These are phyloP conservation scores for Poeciliopsis prolifica DNA, from an alignment of 2,113 vertebrate genomes.

Conservation along the genomic window DNA sequence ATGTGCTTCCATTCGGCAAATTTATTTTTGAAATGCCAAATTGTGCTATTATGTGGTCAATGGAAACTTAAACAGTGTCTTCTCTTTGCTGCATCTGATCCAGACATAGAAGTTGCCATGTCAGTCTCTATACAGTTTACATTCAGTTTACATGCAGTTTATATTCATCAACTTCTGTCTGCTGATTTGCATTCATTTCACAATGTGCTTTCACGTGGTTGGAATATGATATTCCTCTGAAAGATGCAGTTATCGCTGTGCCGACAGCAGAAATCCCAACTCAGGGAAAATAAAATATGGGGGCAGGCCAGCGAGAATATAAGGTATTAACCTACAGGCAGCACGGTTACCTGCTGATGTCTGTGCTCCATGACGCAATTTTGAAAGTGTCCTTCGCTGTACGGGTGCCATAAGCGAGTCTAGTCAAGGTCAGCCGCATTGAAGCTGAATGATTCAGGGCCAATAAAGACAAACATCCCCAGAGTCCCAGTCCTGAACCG, in stretches of 20 bases:
- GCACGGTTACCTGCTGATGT: slow-evolving; percentile 11
- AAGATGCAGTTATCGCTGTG: slow-evolving; percentile 28
- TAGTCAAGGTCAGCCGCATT: slow-evolving; percentile 53
- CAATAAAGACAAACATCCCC: slow-evolving; percentile 41
- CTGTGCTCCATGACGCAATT: not conserved
- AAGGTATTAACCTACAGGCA: slow-evolving; percentile 31
- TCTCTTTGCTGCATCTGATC: slow-evolving; percentile 44
- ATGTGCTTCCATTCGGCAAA: too few species aligned
- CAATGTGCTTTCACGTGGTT: slow-evolving; percentile 53
- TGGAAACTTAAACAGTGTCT: not conserved
- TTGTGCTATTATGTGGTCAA: too few species aligned
- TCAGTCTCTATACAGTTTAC: slow-evolving; percentile 33
- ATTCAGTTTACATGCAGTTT: not conserved
- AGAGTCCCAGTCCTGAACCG: not conserved
- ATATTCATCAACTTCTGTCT: slow-evolving; percentile 42
- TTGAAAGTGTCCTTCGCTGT: slow-evolving; percentile 30
- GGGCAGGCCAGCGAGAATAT: slow-evolving; percentile 14
- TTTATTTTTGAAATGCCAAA: too few species aligned
- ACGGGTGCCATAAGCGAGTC: slow-evolving; percentile 14
- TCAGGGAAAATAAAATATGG: slow-evolving; percentile 29
- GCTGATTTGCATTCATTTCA: slow-evolving; percentile 60
- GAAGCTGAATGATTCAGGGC: slow-evolving; percentile 44
- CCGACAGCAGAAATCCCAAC: slow-evolving; percentile 22
- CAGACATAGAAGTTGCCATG: slow-evolving; percentile 51
- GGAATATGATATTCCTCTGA: slow-evolving; percentile 35